Conservation (phyloP, 2,888 invertebrate species). For the Ormyrus thymus region DNA sequence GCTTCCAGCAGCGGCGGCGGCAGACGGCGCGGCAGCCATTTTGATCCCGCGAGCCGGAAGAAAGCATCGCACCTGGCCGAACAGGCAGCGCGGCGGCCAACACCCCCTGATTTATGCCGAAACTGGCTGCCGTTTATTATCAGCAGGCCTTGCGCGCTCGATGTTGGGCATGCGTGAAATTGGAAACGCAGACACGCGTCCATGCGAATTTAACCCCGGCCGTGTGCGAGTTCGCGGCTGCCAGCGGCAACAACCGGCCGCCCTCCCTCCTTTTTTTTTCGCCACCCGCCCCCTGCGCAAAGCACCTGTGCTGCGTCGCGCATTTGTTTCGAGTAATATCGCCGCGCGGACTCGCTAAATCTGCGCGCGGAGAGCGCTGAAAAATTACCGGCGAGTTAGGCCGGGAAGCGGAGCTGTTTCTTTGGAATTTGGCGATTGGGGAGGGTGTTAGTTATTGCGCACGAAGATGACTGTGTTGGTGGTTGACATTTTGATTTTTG, state of each 20-base stretch:
- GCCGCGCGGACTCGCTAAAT: background rate
- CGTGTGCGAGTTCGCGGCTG: background rate
- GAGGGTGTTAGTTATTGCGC: too few relatives aligned
- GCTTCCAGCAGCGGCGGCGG: background rate
- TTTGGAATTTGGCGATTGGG: too few relatives aligned
- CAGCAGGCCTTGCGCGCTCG: conserved; percentile 53
- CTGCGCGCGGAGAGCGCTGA: too few relatives aligned
- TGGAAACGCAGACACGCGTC: conserved; percentile 72
- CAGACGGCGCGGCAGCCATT: too few relatives aligned
- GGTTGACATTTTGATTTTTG: too few relatives aligned
- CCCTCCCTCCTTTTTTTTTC: background rate
- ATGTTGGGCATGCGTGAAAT: conserved; percentile 71
- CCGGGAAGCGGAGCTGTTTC: too few relatives aligned
- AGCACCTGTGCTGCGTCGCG: too few relatives aligned
- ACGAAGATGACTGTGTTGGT: too few relatives aligned
- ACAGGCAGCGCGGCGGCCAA: conserved; percentile 36
- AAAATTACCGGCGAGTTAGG: too few relatives aligned
- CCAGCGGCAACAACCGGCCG: background rate
- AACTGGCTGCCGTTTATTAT: conserved; percentile 68
- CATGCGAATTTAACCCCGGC: conserved; percentile 69
- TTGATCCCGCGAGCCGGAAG: conserved; percentile 11
- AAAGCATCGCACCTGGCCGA: conserved; percentile 30
- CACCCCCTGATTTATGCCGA: conserved; percentile 71
- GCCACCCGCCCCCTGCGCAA: background rate
- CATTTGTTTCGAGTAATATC: background rate